phyloP scores from a whole-genome alignment of 2,888 invertebrate genomes.

The Lissonota sp. region DNA sequence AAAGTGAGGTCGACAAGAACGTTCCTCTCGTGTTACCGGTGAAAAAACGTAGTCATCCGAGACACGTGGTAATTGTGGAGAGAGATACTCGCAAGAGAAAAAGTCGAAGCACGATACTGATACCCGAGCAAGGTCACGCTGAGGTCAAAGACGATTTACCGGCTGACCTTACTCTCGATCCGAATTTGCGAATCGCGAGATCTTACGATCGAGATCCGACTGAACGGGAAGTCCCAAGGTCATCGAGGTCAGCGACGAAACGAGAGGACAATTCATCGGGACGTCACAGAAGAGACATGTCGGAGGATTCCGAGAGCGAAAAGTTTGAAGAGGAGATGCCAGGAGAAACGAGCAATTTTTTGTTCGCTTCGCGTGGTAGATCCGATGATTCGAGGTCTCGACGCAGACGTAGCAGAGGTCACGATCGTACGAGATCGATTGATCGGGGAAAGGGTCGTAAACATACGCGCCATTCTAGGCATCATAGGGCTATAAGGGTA shows the following conservation, averaged over 20 bases:
- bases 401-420: conserved; percentile 48
- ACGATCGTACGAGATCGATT: conserved; percentile 33
- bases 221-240: not conserved
- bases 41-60: conserved; percentile 62
- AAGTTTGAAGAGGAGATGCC: conserved; percentile 53
- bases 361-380: conserved; percentile 56
- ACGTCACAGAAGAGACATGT: conserved; percentile 50
- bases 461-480: conserved; percentile 32
- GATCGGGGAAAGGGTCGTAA: conserved; percentile 36
- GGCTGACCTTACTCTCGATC: conserved; percentile 56
- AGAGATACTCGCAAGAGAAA: conserved; percentile 42
- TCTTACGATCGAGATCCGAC: conserved; percentile 19
- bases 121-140: conserved; percentile 61
- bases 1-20: conserved; percentile 24
- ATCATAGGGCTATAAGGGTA: conserved; percentile 57
- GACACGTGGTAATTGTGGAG: conserved; percentile 62
- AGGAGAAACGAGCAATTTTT: conserved; percentile 41
- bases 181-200: conserved; percentile 49
- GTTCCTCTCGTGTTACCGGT: conserved; percentile 33
- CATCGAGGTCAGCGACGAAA: conserved; percentile 18
- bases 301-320: conserved; percentile 32
- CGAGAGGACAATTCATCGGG: not conserved
- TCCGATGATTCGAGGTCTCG: conserved; percentile 33
- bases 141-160: conserved; percentile 61
- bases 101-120: conserved; percentile 53